Evolutionary conservation across 2,113 vertebrate genomes (phyloP).

Genomic region (Eolophus roseicapilla): DNA sequence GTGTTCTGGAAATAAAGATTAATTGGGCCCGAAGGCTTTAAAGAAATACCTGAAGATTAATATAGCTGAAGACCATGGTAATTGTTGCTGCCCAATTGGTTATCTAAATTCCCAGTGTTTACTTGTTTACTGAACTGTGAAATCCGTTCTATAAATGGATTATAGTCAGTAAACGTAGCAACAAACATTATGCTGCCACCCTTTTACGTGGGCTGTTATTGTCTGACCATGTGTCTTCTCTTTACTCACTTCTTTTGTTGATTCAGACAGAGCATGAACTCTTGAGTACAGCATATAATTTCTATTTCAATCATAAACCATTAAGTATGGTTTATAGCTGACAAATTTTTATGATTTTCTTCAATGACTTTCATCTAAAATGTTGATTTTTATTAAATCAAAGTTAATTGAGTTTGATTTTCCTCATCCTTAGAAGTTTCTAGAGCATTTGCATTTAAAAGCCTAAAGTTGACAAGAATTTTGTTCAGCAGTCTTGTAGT

Average conservation of each 20-base stretch:
- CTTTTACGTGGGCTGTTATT: background rate
- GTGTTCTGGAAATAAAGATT: slow-evolving; percentile 23
- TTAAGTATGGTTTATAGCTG: background rate
- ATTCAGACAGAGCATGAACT: background rate
- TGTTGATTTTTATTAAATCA: background rate
- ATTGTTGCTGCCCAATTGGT: background rate
- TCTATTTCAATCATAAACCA: background rate
- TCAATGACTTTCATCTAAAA: background rate
- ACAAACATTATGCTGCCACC: background rate
- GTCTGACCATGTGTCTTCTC: background rate
- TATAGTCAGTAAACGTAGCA: slow-evolving; percentile 71
- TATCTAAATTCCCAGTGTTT: slow-evolving; percentile 38
- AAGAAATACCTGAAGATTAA: background rate
- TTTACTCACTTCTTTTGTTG: background rate
- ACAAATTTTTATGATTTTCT: background rate
- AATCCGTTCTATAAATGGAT: slow-evolving; percentile 75
- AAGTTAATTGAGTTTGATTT: background rate
- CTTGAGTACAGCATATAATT: background rate
- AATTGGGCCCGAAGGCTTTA: slow-evolving; percentile 27
- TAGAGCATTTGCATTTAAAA: background rate
- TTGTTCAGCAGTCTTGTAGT: background rate
- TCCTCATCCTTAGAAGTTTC: background rate
- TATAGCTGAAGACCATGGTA: background rate
- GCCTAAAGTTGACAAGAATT: background rate
- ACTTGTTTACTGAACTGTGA: slow-evolving; percentile 69